Evolutionary conservation across 2,113 vertebrate genomes (phyloP).

Genomic region (Illadopsis cleaveri): DNA sequence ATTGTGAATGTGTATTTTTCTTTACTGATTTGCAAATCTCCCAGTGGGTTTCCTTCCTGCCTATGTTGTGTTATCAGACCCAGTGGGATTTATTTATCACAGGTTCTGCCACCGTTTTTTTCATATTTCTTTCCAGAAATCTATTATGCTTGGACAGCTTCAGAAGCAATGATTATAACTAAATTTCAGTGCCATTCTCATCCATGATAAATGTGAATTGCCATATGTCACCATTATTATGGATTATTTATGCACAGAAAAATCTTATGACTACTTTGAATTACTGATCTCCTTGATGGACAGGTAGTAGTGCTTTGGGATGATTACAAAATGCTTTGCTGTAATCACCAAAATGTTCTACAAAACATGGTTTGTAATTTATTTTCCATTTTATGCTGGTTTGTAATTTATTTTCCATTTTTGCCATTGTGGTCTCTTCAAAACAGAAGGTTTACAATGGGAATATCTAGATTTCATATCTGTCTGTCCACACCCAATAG

Average conservation of each 20-base stretch:
- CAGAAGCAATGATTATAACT: constrained; percentile 18
- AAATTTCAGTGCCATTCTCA: constrained; percentile 10
- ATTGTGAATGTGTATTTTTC: constrained; percentile 41
- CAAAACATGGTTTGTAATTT: constrained; percentile 32
- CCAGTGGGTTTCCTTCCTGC: constrained; percentile 33
- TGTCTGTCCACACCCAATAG: neutral
- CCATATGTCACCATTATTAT: constrained; percentile 28
- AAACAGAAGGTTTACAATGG: neutral
- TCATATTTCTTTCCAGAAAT: constrained; percentile 52
- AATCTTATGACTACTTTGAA: constrained; percentile 42
- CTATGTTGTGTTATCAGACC: neutral
- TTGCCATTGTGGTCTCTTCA: neutral
- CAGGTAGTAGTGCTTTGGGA: neutral
- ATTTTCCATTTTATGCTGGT: constrained; percentile 9
- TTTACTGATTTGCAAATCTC: constrained; percentile 25
- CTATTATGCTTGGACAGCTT: constrained; percentile 44
- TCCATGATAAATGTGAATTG: constrained; percentile 45
- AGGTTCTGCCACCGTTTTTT: constrained; percentile 61
- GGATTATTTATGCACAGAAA: constrained; percentile 37
- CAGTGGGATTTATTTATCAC: constrained; percentile 57
- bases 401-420: constrained; percentile 39
- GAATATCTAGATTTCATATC: neutral
- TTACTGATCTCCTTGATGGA: constrained; percentile 49
- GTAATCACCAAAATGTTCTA: constrained; percentile 18
- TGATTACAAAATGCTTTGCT: constrained; percentile 38